Evolutionary conservation across 35 echinoderm and acorn worm species (phyloP).

Genomic region (Diadema setosum): DNA sequence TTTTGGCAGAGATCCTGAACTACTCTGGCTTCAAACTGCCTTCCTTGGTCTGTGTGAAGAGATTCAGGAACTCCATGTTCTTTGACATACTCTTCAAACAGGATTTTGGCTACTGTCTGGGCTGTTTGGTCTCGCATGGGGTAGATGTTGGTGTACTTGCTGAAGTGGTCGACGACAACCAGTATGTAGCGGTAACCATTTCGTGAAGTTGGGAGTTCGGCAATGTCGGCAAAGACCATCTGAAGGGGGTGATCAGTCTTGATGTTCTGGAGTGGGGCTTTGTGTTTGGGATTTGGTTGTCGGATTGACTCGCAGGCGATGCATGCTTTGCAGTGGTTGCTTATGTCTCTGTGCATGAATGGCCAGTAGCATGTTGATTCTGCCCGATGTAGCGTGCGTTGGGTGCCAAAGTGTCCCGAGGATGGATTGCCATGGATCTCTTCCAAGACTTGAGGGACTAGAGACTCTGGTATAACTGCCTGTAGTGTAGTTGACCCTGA

Average conservation of each 20-base stretch:
- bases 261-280: not conserved
- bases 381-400: not conserved
- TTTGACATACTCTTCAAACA: constrained; percentile 20
- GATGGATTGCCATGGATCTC: not conserved
- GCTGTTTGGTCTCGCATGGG: constrained; percentile 4
- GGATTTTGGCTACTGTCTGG: not conserved
- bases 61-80: constrained; percentile 22
- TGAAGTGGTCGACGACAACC: not conserved
- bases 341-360: not conserved
- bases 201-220: not conserved
- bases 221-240: not conserved
- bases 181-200: not conserved
- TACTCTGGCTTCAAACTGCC: constrained; percentile 18
- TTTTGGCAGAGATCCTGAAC: not conserved
- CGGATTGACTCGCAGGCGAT: not conserved
- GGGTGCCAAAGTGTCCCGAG: not conserved
- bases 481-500: not conserved
- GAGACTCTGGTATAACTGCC: not conserved
- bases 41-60: constrained; percentile 25
- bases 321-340: not conserved
- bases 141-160: not conserved
- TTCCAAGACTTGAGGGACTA: not conserved
- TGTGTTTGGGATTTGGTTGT: not conserved
- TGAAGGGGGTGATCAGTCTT: not conserved
- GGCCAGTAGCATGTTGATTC: not conserved